Conservation (phyloP, 2,888 invertebrate species). For the Andrena camellia region DNA sequence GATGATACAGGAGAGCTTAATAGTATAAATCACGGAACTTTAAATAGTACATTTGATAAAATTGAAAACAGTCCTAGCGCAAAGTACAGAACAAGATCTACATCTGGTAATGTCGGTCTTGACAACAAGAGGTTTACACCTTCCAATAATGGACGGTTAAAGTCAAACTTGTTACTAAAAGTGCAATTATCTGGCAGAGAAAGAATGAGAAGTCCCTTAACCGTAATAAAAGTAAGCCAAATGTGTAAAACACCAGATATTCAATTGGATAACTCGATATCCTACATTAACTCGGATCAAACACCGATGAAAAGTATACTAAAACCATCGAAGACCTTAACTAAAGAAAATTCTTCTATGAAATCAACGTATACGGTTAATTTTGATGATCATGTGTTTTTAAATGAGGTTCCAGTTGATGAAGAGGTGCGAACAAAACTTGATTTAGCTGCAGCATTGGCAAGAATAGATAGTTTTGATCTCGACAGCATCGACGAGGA, state of each 20-base stretch:
- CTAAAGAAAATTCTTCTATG: conserved; percentile 9
- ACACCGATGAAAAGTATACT: conserved; percentile 81
- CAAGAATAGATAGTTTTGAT: conserved; percentile 68
- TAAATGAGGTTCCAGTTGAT: conserved; percentile 65
- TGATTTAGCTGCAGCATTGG: conserved; percentile 60
- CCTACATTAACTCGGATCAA: conserved; percentile 79
- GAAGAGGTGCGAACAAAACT: conserved; percentile 58
- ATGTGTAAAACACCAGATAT: conserved; percentile 79
- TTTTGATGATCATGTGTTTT: conserved; percentile 74
- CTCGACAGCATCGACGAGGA: conserved; percentile 38
- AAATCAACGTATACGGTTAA: conserved; percentile 78
- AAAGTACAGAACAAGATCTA: conserved; percentile 30
- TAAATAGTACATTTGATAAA: not conserved
- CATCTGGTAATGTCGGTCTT: not conserved
- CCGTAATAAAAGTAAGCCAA: conserved; percentile 76
- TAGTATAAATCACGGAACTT: not conserved
- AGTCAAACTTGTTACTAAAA: conserved; percentile 54
- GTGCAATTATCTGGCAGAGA: conserved; percentile 68
- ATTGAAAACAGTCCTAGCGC: not conserved
- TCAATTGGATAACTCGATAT: conserved; percentile 75
- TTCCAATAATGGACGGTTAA: conserved; percentile 32
- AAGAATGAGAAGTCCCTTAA: conserved; percentile 69
- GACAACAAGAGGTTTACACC: conserved; percentile 11
- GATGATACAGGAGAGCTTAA: not conserved
- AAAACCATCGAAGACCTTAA: conserved; percentile 69